Evolutionary conservation across 2,797 vertebrate species (phyloP).

Genomic region (Cossypha heuglini): DNA sequence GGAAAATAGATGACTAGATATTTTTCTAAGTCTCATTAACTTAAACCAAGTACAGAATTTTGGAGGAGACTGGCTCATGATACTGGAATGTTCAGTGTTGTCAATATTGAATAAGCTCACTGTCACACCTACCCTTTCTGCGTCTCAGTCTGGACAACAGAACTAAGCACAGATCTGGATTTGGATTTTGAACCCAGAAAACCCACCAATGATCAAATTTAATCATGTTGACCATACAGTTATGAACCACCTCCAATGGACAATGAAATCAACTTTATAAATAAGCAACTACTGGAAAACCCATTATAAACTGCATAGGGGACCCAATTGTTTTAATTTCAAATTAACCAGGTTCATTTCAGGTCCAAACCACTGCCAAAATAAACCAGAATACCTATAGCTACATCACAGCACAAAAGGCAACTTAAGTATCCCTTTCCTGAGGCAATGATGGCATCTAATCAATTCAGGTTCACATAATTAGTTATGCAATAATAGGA

Average conservation of each 20-base stretch:
- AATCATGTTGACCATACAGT: neutral
- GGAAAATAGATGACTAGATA: rapidly evolving
- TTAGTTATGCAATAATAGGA: neutral
- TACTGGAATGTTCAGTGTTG: neutral
- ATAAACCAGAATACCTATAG: neutral
- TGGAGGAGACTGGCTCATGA: neutral
- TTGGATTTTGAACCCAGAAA: neutral
- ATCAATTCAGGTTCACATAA: neutral
- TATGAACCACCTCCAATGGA: neutral
- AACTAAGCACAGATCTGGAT: neutral
- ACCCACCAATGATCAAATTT: neutral
- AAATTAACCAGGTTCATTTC: neutral
- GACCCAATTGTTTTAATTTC: neutral
- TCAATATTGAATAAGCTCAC: neutral
- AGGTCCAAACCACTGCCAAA: neutral
- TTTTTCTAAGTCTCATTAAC: neutral
- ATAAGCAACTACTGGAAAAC: neutral
- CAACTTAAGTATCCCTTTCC: neutral
- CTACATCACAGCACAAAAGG: neutral
- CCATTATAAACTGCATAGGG: neutral
- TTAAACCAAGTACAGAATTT: neutral
- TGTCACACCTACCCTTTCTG: neutral
- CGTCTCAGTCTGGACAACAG: neutral
- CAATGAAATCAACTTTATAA: neutral
- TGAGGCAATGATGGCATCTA: neutral